Evolutionary conservation across 1,140 invertebrate species (phyloP), one percentile per base, ranked within the genome.

Genomic region (Macrosteles quadrilineatus): DNA sequence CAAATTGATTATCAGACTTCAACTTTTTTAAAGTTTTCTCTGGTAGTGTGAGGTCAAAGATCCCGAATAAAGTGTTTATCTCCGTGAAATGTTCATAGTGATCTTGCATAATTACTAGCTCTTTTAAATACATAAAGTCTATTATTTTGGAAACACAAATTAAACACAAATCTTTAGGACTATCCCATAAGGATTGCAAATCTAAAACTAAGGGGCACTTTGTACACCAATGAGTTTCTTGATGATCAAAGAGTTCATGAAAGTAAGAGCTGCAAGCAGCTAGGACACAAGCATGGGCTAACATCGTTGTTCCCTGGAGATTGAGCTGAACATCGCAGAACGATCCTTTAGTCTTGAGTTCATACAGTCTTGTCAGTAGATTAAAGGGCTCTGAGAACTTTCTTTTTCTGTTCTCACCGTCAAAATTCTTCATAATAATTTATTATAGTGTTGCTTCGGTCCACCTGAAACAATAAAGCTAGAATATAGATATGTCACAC

Each of bases 51-150:
- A 29, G n/a, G n/a, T 59, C 55, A 25, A 59, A 21, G 2, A 59
- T 25, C n/a, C 27, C 6, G 21, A 59, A 29, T 21, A 59, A 27
- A 30, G 25, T 25, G 12, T 21, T 23, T 27, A 59, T 59, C n/a
- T 2, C 55, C 2, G 4, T 6, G 27, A 59, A 59, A 29, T 59
- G 55, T 59, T 59, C 21, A 27, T 14, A 59, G n/a, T 59, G 55
- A 11, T 29, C 55, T 29, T 59, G 21, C 25, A 59, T 11, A 27
- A 59, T 23, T 27, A 59, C 55, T 30, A 59, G n/a, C 27, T 59
- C 23, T 59, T n/a, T 59, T 6, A 59, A 25, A 25, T 59, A 59
- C 21, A 59, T 59, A n/a, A 27, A 59, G 23, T 59, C 55, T 27
- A 59, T 11, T 27, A 59, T 30, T 59, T 25, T 59, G 3, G 27